Evolutionary conservation across 2,113 vertebrate species (phyloP).

Genomic region (Pao palembangensis): DNA sequence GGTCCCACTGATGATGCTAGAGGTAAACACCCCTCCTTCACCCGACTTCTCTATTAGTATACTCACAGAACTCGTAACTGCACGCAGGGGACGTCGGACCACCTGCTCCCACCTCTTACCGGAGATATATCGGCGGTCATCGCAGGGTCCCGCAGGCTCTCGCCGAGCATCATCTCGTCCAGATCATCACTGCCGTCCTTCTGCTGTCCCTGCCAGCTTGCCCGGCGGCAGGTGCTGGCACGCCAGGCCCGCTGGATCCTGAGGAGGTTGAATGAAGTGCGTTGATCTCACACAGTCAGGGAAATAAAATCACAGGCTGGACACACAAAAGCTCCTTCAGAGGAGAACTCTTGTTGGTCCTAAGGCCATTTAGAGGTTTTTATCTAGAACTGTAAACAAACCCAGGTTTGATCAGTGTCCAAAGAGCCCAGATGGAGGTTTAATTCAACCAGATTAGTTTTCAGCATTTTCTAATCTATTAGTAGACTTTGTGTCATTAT

Average conservation of each 20-base stretch:
- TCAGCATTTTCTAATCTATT: too few species aligned
- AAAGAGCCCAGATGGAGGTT: too few species aligned
- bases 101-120: slow-evolving; percentile 51
- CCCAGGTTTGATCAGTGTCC: too few species aligned
- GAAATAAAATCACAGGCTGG: not conserved
- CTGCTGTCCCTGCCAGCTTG: slow-evolving; percentile 30
- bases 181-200: slow-evolving; percentile 9
- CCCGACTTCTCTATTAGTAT: slow-evolving; percentile 39
- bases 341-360: too few species aligned
- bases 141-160: slow-evolving; percentile 36
- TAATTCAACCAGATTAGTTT: too few species aligned
- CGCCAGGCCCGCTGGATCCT: slow-evolving; percentile 74
- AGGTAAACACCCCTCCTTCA: slow-evolving; percentile 61
- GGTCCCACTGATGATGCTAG: slow-evolving; percentile 56
- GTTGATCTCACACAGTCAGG: not conserved
- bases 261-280: slow-evolving; percentile 2
- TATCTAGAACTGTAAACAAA: too few species aligned
- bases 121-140: slow-evolving; percentile 38
- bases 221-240: slow-evolving; percentile 52
- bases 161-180: slow-evolving; percentile 21
- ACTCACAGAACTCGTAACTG: slow-evolving; percentile 19
- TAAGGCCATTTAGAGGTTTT: too few species aligned
- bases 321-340: not conserved
- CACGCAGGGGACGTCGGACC: not conserved
- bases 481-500: too few species aligned